Base-by-base conservation (phyloP, 2,888 invertebrate species). In the Drosophila anomelani region DNA sequence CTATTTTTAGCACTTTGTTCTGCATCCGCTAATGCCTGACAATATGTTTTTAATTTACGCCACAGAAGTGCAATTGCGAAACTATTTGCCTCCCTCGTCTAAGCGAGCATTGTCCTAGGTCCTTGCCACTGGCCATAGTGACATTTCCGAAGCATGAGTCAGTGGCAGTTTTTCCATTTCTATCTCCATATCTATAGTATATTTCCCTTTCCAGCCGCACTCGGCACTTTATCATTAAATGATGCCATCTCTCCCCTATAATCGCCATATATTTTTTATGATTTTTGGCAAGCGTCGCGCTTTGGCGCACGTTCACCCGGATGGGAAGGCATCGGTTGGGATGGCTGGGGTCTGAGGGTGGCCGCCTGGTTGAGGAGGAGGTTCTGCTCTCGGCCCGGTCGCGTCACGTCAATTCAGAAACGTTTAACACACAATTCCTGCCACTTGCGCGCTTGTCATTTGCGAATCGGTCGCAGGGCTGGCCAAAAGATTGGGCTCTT, bases 41-140 rank as follows among this genome's bases (percentile, higher is more conserved):
- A 92, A 92, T 91, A 89, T 92, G 92, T 91, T 92, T 91, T 92
- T 91, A 92, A 91, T 92, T 92, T 92, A 82, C 79, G 78, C 67
- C 79, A 79, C 81, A 78, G 84, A 88, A 86, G 85, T 78, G 80
- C 79, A 79, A 81, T 76, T 66, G 73, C 61, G 61, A 61, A 49
- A 75, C 53, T 62, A 68, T 75, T 81, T 80, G 77, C 62, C 58
- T 49, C 54, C 32, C 36, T 38, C 12, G 12, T 10, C 55, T 32
- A 34, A 36, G 34, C 56, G 12, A 13, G 43, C 39, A 69, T 77
- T 77, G 60, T 67, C 74, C 56, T 67, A 62, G 61, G 56, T 62
- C 55, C 49, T 43, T 23, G 34, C 20, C 20, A 67, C 47, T 41
- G 38, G 17, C 23, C 39, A 61, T 68, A 41, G 54, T 43, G 61